Evolutionary conservation across 2,797 vertebrate genomes (phyloP), one percentile per base, ranked within the genome.

Genomic region (Pangasius larnaudii): DNA sequence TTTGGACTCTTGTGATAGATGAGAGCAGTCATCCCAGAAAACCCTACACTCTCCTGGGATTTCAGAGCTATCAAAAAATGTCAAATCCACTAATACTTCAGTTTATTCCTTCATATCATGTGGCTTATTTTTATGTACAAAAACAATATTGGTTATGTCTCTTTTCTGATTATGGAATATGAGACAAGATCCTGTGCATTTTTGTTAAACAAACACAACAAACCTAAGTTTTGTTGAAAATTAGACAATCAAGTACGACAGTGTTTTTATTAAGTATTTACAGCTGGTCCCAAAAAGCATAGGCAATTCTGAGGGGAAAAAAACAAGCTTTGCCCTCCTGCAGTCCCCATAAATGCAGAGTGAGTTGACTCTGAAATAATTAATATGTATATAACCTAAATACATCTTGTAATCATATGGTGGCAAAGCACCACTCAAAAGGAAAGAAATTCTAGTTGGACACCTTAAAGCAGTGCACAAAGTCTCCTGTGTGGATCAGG

Each of bases 61-160:
- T 24, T 14, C 10, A 16, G 56, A 3, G 6, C 56, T 27, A 81
- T 79, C 18, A 58, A 36, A 80, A 58, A 59, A 79, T 42, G 33
- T 83, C 39, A 61, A 63, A 81, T 65, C 27, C 27, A 63, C 39
- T 63, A 63, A 83, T 83, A 83, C 27, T 83, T 83, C 27, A 63
- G 2, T 63, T 63, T 46, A n/a, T 16, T 83, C 24, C 33, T 46
- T 81, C 13, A 65, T 83, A n/a, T 42, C 36, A 27, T 8, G 11
- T 46, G 58, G 58, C 24, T n/a, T 82, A 27, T 16, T 82, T 27
- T 30, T 30, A 65, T 59, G 33, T 80, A 59, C 10, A 14, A 39
- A 59, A 58, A 58, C 5, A 22, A n/a, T 14, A 65, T 1, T 63
- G 59, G 14, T 65, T 63, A 61, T 82, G 58, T 61, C 56, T 81